Conservation (phyloP, 2,797 vertebrate species). For the Spondyliosoma cantharus region DNA sequence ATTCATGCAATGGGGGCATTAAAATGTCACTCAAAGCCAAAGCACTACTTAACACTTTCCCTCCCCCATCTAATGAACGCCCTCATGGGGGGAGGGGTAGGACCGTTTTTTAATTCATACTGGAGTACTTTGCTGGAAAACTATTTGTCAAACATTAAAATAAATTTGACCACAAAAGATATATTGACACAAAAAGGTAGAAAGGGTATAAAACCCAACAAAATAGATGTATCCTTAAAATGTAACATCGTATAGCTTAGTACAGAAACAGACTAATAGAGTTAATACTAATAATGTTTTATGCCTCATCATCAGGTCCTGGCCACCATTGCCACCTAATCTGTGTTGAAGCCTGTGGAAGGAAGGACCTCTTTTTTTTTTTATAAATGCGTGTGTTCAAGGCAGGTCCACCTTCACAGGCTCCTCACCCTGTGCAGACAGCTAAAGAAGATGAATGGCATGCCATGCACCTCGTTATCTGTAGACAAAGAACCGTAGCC, state of each 20-base stretch:
- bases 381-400: neutral
- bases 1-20: constrained; percentile 1
- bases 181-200: neutral
- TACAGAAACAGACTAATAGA: neutral
- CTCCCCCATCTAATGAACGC: neutral
- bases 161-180: neutral
- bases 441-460: constrained; percentile 23
- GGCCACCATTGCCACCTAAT: neutral
- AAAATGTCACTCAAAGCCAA: neutral
- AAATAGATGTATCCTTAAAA: neutral
- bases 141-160: neutral
- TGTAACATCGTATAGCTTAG: neutral
- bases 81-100: neutral
- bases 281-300: neutral
- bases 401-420: neutral
- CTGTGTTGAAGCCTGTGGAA: neutral
- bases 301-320: neutral
- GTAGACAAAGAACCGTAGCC: constrained; percentile 40
- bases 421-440: constrained; percentile 14
- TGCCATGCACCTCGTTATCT: constrained; percentile 24
- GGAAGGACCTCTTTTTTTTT: neutral
- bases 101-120: neutral
- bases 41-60: neutral
- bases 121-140: neutral
- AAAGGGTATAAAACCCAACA: neutral